A percentile compares a stretch with the other conserved stretches of the same genome.
Conservation (phyloP, 2,797 vertebrate species). For the Sebastes oblongus region DNA sequence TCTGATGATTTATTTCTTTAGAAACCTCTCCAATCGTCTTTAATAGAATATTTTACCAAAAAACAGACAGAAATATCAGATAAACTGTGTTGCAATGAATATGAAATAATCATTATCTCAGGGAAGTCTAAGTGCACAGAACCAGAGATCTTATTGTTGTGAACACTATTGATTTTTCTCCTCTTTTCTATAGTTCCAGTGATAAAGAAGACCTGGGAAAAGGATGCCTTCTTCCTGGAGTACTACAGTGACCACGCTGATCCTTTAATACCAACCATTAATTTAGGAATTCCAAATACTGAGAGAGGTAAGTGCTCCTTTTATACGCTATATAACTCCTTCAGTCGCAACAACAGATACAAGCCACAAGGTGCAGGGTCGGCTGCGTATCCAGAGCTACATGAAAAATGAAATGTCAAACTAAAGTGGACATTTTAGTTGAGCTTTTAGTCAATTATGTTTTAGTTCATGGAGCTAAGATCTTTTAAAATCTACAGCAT, state of each 20-base stretch:
- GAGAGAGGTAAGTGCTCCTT: slow-evolving; percentile 87
- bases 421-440: slow-evolving; percentile 4
- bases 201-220: slow-evolving; percentile 96
- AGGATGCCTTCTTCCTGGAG: slow-evolving; percentile 86
- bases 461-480: neutral
- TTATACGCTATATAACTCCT: neutral
- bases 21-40: neutral
- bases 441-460: neutral
- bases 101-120: slow-evolving; percentile 3
- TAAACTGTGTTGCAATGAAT: neutral
- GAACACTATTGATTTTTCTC: slow-evolving; percentile 29
- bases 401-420: slow-evolving; percentile 40
- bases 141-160: slow-evolving; percentile 13
- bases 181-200: slow-evolving; percentile 86
- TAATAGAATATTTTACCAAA: slow-evolving; percentile 1
- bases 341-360: neutral
- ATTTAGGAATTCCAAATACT: slow-evolving; percentile 94
- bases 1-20: slow-evolving; percentile 1
- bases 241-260: slow-evolving; percentile 96
- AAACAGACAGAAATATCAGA: neutral
- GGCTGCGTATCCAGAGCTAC: neutral
- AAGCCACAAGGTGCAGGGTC: slow-evolving; percentile 27
- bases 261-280: slow-evolving; percentile 88
- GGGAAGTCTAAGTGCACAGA: neutral
- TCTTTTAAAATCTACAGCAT: neutral